Percentiles rank a stretch among this genome's conserved stretches.
Conservation (phyloP, 2,888 invertebrate genomes). For the Standfussiana lucernea region DNA sequence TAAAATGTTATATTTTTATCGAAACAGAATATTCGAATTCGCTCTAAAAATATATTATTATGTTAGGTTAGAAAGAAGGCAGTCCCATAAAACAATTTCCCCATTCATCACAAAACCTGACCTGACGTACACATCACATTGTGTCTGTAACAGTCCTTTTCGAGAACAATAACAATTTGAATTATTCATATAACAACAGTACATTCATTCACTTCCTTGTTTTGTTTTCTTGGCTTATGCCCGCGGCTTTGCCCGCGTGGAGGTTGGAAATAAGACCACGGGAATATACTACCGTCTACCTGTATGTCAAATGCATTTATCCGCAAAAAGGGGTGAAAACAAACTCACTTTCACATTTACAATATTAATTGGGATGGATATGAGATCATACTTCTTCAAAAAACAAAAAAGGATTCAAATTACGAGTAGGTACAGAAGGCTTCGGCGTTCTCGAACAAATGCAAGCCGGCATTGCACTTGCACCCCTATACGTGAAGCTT, state of each 20-base stretch:
- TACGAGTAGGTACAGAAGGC: not conserved
- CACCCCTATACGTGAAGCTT: no score
- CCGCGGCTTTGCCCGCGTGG: not conserved
- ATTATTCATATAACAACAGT: constrained; percentile 53
- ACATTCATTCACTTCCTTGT: constrained; percentile 43
- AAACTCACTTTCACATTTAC: not conserved
- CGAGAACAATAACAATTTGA: constrained; percentile 50
- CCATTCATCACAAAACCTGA: constrained; percentile 45
- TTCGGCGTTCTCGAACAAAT: not conserved
- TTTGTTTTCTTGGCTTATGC: constrained; percentile 34
- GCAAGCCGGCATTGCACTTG: not conserved
- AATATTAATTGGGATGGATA: not conserved
- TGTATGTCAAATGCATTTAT: not conserved
- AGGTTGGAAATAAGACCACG: not conserved
- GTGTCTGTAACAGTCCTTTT: constrained; percentile 19
- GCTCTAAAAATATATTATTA: not conserved
- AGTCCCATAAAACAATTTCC: constrained; percentile 15
- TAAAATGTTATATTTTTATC: not conserved
- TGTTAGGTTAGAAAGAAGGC: constrained; percentile 13
- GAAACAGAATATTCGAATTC: not conserved
- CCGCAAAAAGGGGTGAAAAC: not conserved
- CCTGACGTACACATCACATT: constrained; percentile 36
- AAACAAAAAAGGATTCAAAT: not conserved
- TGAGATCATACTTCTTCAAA: not conserved
- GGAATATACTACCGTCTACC: not conserved